Evolutionary conservation across 2,797 vertebrate species (phyloP).

Genomic region (Etheostoma nigrum): DNA sequence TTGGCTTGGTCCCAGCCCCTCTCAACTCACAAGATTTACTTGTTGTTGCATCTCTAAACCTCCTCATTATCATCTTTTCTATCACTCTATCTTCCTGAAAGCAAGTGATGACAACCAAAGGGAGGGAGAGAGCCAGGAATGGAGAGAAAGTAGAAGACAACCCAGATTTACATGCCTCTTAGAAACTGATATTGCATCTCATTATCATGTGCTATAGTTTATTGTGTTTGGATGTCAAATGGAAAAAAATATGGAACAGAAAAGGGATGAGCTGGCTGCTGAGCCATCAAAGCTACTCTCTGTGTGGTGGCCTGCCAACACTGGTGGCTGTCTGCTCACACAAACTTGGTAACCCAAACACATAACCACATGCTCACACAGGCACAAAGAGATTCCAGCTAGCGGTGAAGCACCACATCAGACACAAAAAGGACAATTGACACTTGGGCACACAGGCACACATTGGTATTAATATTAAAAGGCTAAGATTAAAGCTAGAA

Average conservation of each 20-base stretch:
- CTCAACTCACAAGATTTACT: conserved; percentile 66
- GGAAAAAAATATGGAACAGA: conserved; percentile 61
- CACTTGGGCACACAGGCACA: conserved; percentile 29
- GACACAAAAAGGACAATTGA: conserved; percentile 53
- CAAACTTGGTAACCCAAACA: conserved; percentile 65
- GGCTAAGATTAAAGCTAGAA: conserved; percentile 40
- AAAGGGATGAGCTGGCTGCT: conserved; percentile 67
- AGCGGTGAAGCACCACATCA: conserved; percentile 38
- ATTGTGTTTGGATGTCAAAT: conserved; percentile 74
- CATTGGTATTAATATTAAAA: conserved; percentile 53
- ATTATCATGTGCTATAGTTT: conserved; percentile 79
- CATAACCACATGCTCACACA: conserved; percentile 44
- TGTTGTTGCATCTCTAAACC: conserved; percentile 49
- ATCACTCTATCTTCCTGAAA: conserved; percentile 55
- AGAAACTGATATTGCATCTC: conserved; percentile 74
- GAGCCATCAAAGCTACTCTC: conserved; percentile 67
- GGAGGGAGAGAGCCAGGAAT: conserved; percentile 17
- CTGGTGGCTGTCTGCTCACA: conserved; percentile 41
- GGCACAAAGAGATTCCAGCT: conserved; percentile 36
- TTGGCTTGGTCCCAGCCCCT: conserved; percentile 63
- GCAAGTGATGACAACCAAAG: conserved; percentile 36
- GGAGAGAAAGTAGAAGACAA: conserved; percentile 27
- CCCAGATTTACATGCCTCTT: conserved; percentile 75
- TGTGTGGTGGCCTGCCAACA: conserved; percentile 47
- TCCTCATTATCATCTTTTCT: conserved; percentile 72